Conservation (phyloP, 2,113 vertebrate genomes). For the Onychostoma macrolepis region DNA sequence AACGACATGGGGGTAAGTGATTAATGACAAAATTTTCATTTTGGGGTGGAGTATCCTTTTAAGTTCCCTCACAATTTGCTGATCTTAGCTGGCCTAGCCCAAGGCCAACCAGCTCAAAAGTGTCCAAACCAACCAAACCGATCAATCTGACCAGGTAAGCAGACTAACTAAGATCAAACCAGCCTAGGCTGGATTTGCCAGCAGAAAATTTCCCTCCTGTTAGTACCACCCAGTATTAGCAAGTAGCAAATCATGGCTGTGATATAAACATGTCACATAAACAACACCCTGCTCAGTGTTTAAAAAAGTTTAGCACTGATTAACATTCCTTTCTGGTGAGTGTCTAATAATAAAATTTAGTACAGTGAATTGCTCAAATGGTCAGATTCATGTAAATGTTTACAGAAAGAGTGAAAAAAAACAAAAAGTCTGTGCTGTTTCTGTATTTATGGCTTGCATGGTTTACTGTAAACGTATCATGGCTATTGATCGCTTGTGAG, state of each 20-base stretch:
- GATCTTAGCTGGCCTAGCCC: too few species aligned
- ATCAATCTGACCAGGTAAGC: not conserved
- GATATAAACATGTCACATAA: not conserved
- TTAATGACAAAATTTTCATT: too few species aligned
- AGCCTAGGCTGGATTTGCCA: not conserved
- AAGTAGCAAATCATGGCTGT: not conserved
- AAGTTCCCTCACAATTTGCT: too few species aligned
- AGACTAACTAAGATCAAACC: not conserved
- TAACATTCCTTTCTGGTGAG: not conserved
- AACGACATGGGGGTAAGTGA: too few species aligned
- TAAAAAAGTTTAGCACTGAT: not conserved
- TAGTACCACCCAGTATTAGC: not conserved
- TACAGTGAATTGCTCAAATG: not conserved
- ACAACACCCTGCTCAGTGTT: not conserved
- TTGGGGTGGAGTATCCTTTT: too few species aligned
- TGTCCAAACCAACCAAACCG: not conserved
- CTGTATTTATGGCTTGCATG: constrained; percentile 43
- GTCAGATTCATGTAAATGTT: not conserved
- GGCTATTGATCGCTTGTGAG: constrained; percentile 36
- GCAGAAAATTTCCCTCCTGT: not conserved
- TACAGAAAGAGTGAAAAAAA: not conserved
- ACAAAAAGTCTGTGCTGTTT: not conserved
- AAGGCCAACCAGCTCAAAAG: not conserved
- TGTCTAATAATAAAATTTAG: not conserved
- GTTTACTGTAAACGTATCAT: constrained; percentile 49